Conservation (phyloP, 1,140 invertebrate genomes). For the Pissodes strobi region DNA sequence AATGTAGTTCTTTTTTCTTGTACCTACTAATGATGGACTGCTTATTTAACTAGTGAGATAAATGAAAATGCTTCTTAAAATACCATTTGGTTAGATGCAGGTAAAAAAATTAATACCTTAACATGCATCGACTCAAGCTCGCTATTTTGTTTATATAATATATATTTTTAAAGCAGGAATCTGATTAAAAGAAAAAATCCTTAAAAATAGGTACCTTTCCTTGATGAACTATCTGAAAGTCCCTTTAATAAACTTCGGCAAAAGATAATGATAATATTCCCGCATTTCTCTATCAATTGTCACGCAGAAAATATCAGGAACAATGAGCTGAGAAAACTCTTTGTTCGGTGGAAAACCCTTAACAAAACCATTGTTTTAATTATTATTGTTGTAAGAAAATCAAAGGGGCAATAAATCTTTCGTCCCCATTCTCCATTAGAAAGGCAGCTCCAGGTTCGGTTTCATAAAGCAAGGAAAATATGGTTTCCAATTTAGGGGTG, state of each 20-base stretch:
- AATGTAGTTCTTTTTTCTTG: too few relatives aligned
- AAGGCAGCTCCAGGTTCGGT: not conserved
- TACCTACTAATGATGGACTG: too few relatives aligned
- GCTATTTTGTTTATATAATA: too few relatives aligned
- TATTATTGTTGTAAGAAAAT: slow-evolving; percentile 34
- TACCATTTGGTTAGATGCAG: too few relatives aligned
- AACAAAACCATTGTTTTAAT: slow-evolving; percentile 36
- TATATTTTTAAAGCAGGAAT: too few relatives aligned
- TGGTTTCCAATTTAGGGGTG: not conserved
- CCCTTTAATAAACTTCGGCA: too few relatives aligned
- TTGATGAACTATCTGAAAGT: too few relatives aligned
- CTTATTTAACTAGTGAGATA: too few relatives aligned
- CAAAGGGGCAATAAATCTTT: slow-evolving; percentile 34
- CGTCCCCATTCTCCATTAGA: slow-evolving; percentile 24
- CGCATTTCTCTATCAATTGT: slow-evolving; percentile 20
- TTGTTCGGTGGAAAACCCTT: slow-evolving; percentile 25
- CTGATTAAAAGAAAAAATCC: not conserved
- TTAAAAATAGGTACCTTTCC: too few relatives aligned
- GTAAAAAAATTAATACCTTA: too few relatives aligned
- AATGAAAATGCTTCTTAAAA: too few relatives aligned
- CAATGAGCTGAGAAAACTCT: slow-evolving; percentile 8
- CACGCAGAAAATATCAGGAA: slow-evolving; percentile 24
- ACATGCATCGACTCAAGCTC: too few relatives aligned
- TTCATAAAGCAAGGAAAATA: not conserved
- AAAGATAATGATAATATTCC: slow-evolving; percentile 16